A percentile compares a stretch with the other conserved stretches of the same genome.
Evolutionary conservation across 2,797 vertebrate genomes (phyloP).

Genomic region (Morus bassanus): DNA sequence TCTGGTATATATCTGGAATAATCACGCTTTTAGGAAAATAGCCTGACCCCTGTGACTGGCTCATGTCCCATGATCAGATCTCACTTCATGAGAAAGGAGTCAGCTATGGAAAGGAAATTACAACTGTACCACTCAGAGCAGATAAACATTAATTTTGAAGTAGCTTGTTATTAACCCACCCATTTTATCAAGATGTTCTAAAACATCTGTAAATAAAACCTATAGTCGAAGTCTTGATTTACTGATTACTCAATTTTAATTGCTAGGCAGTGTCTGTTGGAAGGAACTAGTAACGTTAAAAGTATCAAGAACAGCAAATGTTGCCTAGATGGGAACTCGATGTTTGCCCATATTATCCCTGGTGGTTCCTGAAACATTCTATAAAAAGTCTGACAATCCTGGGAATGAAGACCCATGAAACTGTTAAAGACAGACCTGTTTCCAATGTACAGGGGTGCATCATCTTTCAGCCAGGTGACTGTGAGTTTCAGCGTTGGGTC

Average conservation of each 20-base stretch:
- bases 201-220: neutral
- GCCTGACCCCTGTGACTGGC: neutral
- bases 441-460: conserved; percentile 79
- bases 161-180: neutral
- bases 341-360: neutral
- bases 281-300: neutral
- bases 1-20: neutral
- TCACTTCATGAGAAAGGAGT: neutral
- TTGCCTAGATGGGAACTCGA: accelerated
- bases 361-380: neutral
- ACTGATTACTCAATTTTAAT: neutral
- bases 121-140: neutral
- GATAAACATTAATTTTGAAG: neutral
- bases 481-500: conserved; percentile 83
- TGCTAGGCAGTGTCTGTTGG: neutral
- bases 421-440: conserved; percentile 78
- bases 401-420: accelerated
- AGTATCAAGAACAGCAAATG: accelerated
- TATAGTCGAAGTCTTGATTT: neutral
- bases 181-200: neutral
- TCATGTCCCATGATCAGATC: neutral
- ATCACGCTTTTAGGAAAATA: neutral
- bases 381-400: neutral
- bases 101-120: neutral
- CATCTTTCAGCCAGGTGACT: conserved; percentile 88